phyloP scores from a whole-genome alignment of 2,113 vertebrate genomes.

The Motacilla tschutschensis region DNA sequence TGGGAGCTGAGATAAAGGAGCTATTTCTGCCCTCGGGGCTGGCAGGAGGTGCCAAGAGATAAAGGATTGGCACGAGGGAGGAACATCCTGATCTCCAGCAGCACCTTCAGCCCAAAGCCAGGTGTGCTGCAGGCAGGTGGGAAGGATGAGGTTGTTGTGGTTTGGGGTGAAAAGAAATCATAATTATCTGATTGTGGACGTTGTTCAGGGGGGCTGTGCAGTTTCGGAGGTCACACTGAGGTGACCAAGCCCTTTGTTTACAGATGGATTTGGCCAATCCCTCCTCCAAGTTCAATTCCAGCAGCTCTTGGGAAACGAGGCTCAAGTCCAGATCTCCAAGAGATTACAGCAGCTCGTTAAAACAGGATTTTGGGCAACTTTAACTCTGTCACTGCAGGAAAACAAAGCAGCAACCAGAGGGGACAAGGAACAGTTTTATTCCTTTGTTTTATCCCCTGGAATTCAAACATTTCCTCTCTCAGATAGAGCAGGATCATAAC shows the following conservation, averaged over 20 bases:
- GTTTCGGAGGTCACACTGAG: not conserved
- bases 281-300: not conserved
- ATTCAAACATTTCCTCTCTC: not conserved
- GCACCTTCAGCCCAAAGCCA: not conserved
- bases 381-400: not conserved
- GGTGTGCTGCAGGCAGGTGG: not conserved
- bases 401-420: not conserved
- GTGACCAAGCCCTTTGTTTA: not conserved
- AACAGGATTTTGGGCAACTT: not conserved
- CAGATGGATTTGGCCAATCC: not conserved
- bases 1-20: not conserved
- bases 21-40: not conserved
- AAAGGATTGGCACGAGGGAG: not conserved
- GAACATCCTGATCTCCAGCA: not conserved
- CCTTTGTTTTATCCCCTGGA: not conserved
- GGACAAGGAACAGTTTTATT: not conserved
- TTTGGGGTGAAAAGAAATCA: not conserved
- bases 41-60: not conserved
- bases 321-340: not conserved
- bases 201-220: accelerated
- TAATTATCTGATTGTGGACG: accelerated
- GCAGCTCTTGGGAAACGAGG: not conserved
- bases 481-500: not conserved
- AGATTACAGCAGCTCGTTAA: not conserved
- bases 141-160: accelerated